Base-by-base conservation (phyloP, 2,113 vertebrate genomes). In the Uria aalge region DNA sequence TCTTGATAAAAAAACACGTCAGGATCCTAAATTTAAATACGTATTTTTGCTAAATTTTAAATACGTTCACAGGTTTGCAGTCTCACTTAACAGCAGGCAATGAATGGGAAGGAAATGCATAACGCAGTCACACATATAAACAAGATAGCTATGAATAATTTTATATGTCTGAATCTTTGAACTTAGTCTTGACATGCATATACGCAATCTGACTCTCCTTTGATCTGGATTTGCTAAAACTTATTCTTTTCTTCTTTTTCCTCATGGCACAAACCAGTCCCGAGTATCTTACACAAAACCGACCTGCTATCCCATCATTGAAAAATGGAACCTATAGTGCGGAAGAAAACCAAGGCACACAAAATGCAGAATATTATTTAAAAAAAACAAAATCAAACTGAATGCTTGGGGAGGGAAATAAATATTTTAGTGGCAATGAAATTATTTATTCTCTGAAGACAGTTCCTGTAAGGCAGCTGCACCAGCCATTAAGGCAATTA, bases 341-440 rank as follows among this genome's bases (percentile, higher is more conserved):
- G 67, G 72, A 77, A 77, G 47, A 62, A 79, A 80, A 76, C 11
- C 40, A 41, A 50, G 78, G 38, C 38, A 68, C 7, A 62, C 14
- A 6, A 71, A 74, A 75, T 29, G 17, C 34, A 84, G 23, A 67
- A 55, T 26, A 34, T 13, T 60, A 27, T 36, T 59, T 52, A 26
- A 83, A 83, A 83, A 90, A 90, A 73, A 9, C 55, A 76, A 77
- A 88, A 85, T 43, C 30, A 74, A 77, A 59, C 34, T 34, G 67
- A 82, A 57, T 55, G 53, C 53, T 88, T 47, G 12, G 24, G 17
- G 12, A 87, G 19, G 8, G 34, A 92, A 85, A 83, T 92, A 83
- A 96, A 85, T 88, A 96, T 94, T 96, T 95, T 8, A 96, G 77
- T 84, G 56, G 40, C 47, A 75, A 80, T 45, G 38, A 74, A 88